Evolutionary conservation across 2,797 vertebrate genomes (phyloP), one percentile per base, ranked within the genome.

Genomic region (Crenuchus spilurus): DNA sequence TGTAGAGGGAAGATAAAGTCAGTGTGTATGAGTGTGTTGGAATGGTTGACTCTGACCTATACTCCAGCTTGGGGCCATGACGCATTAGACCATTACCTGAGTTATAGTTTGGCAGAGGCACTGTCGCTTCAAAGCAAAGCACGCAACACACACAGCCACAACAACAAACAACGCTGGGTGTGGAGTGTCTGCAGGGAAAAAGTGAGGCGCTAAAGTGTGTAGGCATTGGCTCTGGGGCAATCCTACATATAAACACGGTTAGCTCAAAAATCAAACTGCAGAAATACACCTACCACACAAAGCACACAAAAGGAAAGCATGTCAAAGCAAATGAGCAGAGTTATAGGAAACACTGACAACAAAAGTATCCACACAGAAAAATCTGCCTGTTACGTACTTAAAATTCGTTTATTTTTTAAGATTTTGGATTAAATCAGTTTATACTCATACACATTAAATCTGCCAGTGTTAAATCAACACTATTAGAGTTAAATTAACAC

Each of bases 81-180:
- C 60, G 42, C 54, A 70, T 30, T 48, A 48, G 51, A 52, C 63
- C 76, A 83, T 74, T 78, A 83, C 79, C 81, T 78, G 73, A 78
- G 66, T 60, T 80, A 44, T 77, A 69, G 63, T 74, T 80, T 76
- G 61, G 81, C 70, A 83, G 66, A 33, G 24, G 22, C 71, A 69
- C 70, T 52, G 70, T 74, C 63, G n/a, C 66, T 54, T 74, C 51
- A 64, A 72, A 76, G 70, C 33, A 76, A 80, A 80, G 74, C 76
- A 76, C 62, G 8, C 33, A 72, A 58, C 78, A 80, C 76, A 74
- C 35, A 79, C 68, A 80, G 76, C 74, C 71, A 78, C 49, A 78
- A 80, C 81, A 83, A 83, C 79, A 80, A 83, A 83, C 70, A 80
- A 64, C 64, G 51, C 33, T 3, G 51, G 66, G 78, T 72, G 79